phyloP scores from a whole-genome alignment of 2,797 vertebrate genomes.

The Neoniphon sammara region DNA sequence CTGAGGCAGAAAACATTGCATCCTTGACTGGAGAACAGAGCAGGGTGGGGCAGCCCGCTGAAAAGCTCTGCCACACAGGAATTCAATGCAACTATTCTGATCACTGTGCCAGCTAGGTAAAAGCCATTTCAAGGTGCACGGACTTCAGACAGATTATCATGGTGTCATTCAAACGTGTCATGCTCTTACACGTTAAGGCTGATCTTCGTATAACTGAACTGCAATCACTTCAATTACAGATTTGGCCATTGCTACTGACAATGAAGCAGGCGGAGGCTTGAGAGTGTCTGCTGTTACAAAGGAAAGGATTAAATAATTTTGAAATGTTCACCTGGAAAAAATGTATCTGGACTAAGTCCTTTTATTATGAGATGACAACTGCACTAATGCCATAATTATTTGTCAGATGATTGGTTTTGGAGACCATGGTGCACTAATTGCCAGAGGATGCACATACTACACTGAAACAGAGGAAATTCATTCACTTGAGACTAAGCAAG shows the following conservation, averaged over 20 bases:
- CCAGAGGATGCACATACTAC: slow-evolving; percentile 29
- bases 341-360: slow-evolving; percentile 40
- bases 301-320: slow-evolving; percentile 37
- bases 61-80: slow-evolving; percentile 46
- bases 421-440: slow-evolving; percentile 11
- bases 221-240: slow-evolving; percentile 61
- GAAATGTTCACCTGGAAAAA: slow-evolving; percentile 55
- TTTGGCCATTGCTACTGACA: slow-evolving; percentile 31
- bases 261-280: slow-evolving; percentile 57
- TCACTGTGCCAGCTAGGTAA: slow-evolving; percentile 29
- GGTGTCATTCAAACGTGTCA: slow-evolving; percentile 58
- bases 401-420: slow-evolving; percentile 45
- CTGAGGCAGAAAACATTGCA: slow-evolving; percentile 52
- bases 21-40: slow-evolving; percentile 59
- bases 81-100: slow-evolving; percentile 35
- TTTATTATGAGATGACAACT: slow-evolving; percentile 47
- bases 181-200: slow-evolving; percentile 31
- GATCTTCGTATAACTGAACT: slow-evolving; percentile 44
- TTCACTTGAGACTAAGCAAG: slow-evolving; percentile 20
- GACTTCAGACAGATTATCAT: slow-evolving; percentile 22
- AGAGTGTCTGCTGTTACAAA: slow-evolving; percentile 44
- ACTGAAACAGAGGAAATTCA: not conserved
- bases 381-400: slow-evolving; percentile 66
- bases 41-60: slow-evolving; percentile 61
- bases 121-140: slow-evolving; percentile 24